Percentiles rank a stretch among this genome's conserved stretches.
Conservation (phyloP, 1,140 invertebrate species). For the Sesamia nonagrioides region DNA sequence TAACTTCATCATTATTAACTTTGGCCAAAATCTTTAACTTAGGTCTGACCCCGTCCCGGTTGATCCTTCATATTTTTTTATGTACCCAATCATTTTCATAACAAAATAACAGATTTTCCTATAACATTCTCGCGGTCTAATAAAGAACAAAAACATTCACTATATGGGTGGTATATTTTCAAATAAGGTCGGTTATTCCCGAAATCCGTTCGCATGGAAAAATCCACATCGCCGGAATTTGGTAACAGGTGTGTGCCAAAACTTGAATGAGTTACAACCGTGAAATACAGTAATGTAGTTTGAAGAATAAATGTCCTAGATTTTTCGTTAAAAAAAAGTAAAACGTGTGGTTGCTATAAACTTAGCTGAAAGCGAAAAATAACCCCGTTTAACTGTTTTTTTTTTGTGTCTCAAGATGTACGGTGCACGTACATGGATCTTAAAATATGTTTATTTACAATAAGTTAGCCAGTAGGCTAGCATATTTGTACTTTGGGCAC, state of each 20-base stretch:
- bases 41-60: too few species aligned
- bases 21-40: too few species aligned
- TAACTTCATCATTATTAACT: too few species aligned
- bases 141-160: slow-evolving; percentile 8
- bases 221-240: slow-evolving; percentile 25
- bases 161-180: neutral
- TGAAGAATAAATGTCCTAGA: neutral
- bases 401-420: too few species aligned
- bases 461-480: too few species aligned
- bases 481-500: too few species aligned
- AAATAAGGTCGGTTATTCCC: slow-evolving; percentile 19
- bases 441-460: too few species aligned
- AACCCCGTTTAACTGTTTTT: too few species aligned
- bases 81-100: too few species aligned
- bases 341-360: neutral
- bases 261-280: slow-evolving; percentile 32
- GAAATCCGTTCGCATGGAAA: slow-evolving; percentile 28
- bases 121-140: neutral
- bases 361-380: neutral
- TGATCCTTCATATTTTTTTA: too few species aligned
- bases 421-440: too few species aligned
- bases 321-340: neutral
- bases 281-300: slow-evolving; percentile 14
- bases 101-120: neutral
- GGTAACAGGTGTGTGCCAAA: slow-evolving; percentile 38